Evolutionary conservation across 2,888 invertebrate genomes (phyloP), one percentile per base, ranked within the genome.

Genomic region (Pogonocherus hispidulus): DNA sequence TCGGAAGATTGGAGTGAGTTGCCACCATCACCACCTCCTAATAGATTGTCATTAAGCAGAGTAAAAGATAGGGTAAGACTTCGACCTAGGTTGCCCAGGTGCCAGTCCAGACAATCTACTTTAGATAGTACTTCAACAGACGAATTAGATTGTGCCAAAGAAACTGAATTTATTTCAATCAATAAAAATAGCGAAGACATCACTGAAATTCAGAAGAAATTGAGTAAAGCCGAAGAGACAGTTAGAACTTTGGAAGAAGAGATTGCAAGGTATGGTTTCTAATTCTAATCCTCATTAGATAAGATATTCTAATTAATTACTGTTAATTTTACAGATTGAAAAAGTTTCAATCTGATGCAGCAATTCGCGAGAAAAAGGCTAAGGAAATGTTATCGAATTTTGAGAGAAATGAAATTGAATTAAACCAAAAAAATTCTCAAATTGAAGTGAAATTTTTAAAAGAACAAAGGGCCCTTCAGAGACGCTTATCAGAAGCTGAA

Each of bases 1-100:
- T 84, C 84, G 1, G 92, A 93, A 18, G 95, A 95, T 80, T 95
- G 94, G 94, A 93, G 93, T 22, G 94, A 90, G 4, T 86, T 91
- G 19, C 91, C 92, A 0, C 91, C 91, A 0, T 91, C 91, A 0
- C 92, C 92, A 1, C 91, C 92, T 1, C 80, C 89, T 1, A 89
- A 89, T 44, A 87, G 90, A 51, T 62, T 89, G 1, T 88, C 90
- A 2, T 82, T 92, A 14, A 88, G 90, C 9, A 86, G 90, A 73
- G 91, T 93, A 22, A 92, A 91, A 81, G 91, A 90, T 57, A 83
- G 88, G 62, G 87, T 80, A 1, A 76, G 84, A 68, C 63, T 82
- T 2, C 73, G 83, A 56, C 80, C 82, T 14, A 80, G 83, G 72
- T 66, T 84, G 65, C 84, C 84, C 0, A 77, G 85, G 56, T 82